Evolutionary conservation across 2,797 vertebrate species (phyloP).

Genomic region (Sarcoramphus papa): DNA sequence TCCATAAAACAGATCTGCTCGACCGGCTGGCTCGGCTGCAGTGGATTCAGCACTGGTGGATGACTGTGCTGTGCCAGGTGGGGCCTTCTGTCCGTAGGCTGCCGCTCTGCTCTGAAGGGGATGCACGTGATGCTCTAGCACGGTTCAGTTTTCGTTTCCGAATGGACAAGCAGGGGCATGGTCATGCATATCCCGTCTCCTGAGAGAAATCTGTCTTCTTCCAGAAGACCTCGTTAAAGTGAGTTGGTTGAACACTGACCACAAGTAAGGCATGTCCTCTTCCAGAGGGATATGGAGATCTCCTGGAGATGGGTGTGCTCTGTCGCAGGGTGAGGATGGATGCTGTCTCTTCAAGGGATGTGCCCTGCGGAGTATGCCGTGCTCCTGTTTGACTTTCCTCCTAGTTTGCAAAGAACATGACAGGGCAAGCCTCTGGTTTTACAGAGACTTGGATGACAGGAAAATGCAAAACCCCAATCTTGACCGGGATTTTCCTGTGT

Average conservation of each 20-base stretch:
- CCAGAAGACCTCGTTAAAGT: background rate
- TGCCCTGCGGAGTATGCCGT: background rate
- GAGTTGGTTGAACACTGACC: background rate
- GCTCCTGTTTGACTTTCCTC: background rate
- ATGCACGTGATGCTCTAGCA: background rate
- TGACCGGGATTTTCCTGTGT: background rate
- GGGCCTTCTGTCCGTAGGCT: too few relatives aligned
- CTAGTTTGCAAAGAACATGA: background rate
- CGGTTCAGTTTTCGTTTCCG: fast-evolving
- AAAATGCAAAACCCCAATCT: background rate
- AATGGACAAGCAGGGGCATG: background rate
- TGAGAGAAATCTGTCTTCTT: background rate
- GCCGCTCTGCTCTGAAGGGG: background rate
- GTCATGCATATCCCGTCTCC: background rate
- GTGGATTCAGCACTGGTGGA: background rate
- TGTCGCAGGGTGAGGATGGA: background rate
- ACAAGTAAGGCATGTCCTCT: too few relatives aligned
- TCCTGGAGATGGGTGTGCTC: background rate
- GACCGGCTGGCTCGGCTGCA: background rate
- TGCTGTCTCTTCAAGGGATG: background rate
- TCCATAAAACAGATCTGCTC: background rate
- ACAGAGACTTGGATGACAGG: background rate
- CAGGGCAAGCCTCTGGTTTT: background rate
- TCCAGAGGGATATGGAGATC: background rate
- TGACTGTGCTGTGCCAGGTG: background rate